Conservation (phyloP, 1,140 invertebrate species). For the Drosophila arizonae region DNA sequence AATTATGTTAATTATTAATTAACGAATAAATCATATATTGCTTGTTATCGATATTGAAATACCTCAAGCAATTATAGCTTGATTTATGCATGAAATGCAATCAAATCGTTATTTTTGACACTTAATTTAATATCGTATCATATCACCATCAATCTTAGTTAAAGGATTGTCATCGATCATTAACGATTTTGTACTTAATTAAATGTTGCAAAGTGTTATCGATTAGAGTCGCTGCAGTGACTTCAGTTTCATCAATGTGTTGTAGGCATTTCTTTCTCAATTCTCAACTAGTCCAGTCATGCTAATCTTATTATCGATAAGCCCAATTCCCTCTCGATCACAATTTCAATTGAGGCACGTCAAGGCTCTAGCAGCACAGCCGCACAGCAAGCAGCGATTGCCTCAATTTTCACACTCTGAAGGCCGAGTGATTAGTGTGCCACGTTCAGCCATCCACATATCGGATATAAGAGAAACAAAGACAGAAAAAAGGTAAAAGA, state of each 20-base stretch:
- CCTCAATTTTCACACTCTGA: slow-evolving; percentile 69
- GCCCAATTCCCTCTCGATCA: slow-evolving; percentile 21
- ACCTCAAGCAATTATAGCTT: too few relatives aligned
- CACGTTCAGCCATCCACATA: slow-evolving; percentile 10
- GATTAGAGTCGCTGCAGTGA: too few relatives aligned
- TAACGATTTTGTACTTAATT: too few relatives aligned
- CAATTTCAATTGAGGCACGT: slow-evolving; percentile 45
- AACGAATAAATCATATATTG: too few relatives aligned
- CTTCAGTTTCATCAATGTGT: not conserved
- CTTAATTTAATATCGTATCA: too few relatives aligned
- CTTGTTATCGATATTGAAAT: not conserved
- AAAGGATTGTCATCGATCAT: too few relatives aligned
- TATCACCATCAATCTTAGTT: too few relatives aligned
- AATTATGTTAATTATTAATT: too few relatives aligned
- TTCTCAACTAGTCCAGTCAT: not conserved
- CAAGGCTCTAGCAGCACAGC: slow-evolving; percentile 25
- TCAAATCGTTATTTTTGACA: too few relatives aligned
- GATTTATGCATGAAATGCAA: too few relatives aligned
- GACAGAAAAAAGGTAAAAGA: not conserved
- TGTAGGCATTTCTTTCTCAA: not conserved
- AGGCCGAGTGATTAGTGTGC: slow-evolving; percentile 50
- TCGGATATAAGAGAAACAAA: not conserved
- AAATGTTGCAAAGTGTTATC: too few relatives aligned
- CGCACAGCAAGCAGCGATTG: slow-evolving; percentile 44
- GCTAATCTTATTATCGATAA: slow-evolving; percentile 10